Base-by-base conservation (phyloP, 2,113 vertebrate species). In the Tenebrosternarchus preto region DNA sequence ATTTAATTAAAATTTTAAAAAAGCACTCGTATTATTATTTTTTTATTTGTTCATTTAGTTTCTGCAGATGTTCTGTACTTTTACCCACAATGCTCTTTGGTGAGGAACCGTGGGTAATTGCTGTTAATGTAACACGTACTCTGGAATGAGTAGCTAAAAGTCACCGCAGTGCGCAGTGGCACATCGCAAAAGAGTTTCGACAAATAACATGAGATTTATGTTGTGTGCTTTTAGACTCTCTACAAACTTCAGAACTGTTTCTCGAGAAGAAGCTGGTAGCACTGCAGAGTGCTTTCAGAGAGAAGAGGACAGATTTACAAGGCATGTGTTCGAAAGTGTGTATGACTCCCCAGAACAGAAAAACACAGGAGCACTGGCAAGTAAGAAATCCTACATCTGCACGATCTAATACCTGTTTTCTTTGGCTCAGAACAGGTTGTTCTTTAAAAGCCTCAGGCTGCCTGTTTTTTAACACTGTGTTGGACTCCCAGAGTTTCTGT, bases 321-420 rank as follows among this genome's bases (percentile, higher is more conserved):
- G 81, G 61, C 79, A 31, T 85, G 84, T 84, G 84, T 80, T 83
- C 73, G 85, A 76, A 84, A 72, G 82, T 76, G 80, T 76, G 80
- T 80, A 73, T 63, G 86, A 88, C 86, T 86, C 83, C 81, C 85
- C 81, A 29, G 75, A 79, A 83, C 83, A 39, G 78, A 73, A 80
- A 79, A 85, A 85, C 72, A 80, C 85, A 85, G 83, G 75, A 82
- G 84, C 73, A 55, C 71, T 86, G 80, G 90, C 82, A 82, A 63
- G 81, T 87, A 76, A 80, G 74, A 88, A 87, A 87, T 81, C 78
- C 80, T 88, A 88, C 87, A 90, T 90, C 85, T 88, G 89, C 72
- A 73, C 82, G 84, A 87, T 81, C 85, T 85, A 84, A 89, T 86
- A 88, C 84, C 82, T 91, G 89, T 90, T 93, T 91, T 88, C 77